phyloP scores from a whole-genome alignment of 1,140 invertebrate species.

The Drosophila sulfurigaster region DNA sequence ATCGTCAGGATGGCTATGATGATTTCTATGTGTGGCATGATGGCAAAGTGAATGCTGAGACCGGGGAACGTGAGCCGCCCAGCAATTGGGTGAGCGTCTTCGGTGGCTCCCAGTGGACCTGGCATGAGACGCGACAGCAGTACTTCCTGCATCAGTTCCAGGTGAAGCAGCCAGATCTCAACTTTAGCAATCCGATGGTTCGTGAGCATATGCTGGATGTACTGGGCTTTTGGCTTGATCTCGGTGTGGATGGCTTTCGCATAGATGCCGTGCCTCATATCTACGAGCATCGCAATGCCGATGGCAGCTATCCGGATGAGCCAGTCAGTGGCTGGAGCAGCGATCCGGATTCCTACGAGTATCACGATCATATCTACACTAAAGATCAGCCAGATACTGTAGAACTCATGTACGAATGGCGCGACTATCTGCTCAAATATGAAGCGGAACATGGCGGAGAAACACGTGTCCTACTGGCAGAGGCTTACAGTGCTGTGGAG shows the following conservation, averaged over 20 bases:
- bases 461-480: slow-evolving; percentile 89
- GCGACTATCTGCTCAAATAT: slow-evolving; percentile 86
- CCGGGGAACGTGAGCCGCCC: slow-evolving; percentile 84
- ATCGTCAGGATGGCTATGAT: slow-evolving; percentile 86
- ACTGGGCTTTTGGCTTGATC: slow-evolving; percentile 90
- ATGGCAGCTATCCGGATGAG: slow-evolving; percentile 86
- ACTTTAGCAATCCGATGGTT: slow-evolving; percentile 88
- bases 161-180: slow-evolving; percentile 89
- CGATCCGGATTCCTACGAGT: slow-evolving; percentile 84
- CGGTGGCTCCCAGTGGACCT: slow-evolving; percentile 88
- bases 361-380: slow-evolving; percentile 86
- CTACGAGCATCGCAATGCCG: slow-evolving; percentile 87
- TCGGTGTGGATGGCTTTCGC: slow-evolving; percentile 91
- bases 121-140: slow-evolving; percentile 86
- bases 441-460: slow-evolving; percentile 70
- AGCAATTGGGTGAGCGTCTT: slow-evolving; percentile 90
- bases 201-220: slow-evolving; percentile 88
- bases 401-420: slow-evolving; percentile 86
- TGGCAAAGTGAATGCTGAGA: slow-evolving; percentile 79
- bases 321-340: slow-evolving; percentile 68
- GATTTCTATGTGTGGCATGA: slow-evolving; percentile 91
- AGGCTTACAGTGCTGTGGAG: slow-evolving; percentile 87
- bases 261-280: slow-evolving; percentile 88
- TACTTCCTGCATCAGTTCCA: slow-evolving; percentile 90
- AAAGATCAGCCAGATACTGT: slow-evolving; percentile 85